Conservation (phyloP, 1,140 invertebrate genomes). For the Trachelipus rathkii region DNA sequence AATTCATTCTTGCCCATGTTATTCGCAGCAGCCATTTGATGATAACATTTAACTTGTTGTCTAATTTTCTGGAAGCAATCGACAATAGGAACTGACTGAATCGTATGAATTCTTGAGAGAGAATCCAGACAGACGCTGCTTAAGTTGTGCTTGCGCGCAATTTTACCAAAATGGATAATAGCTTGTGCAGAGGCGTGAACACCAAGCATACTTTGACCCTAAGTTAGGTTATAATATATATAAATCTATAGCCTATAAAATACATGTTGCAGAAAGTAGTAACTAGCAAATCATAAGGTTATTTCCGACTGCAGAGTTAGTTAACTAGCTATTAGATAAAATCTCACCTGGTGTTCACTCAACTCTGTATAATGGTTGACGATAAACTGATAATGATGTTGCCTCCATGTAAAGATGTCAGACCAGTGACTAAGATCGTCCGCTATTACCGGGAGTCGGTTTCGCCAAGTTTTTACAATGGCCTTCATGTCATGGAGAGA, state of each 20-base stretch:
- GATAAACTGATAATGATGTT: constrained; percentile 95
- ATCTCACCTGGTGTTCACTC: constrained; percentile 39
- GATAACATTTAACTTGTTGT: constrained; percentile 94
- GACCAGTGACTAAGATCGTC: constrained; percentile 97
- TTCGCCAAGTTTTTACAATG: constrained; percentile 96
- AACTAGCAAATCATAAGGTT: too few species aligned
- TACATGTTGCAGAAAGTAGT: too few species aligned
- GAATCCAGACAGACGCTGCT: constrained; percentile 87
- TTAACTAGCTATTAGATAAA: background rate
- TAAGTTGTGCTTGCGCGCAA: constrained; percentile 89
- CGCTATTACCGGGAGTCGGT: constrained; percentile 83
- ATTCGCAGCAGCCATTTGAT: constrained; percentile 76
- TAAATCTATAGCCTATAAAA: too few species aligned
- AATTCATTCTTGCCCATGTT: constrained; percentile 76
- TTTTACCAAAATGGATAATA: constrained; percentile 95
- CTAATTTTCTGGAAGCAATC: constrained; percentile 94
- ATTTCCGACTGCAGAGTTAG: too few species aligned
- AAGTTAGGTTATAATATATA: background rate
- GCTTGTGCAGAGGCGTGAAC: constrained; percentile 72
- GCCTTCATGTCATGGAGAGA: constrained; percentile 95
- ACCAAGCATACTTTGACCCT: constrained; percentile 81
- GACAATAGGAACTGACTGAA: constrained; percentile 89
- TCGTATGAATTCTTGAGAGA: constrained; percentile 87
- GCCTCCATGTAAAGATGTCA: constrained; percentile 95
- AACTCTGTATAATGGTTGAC: constrained; percentile 66